phyloP scores from a whole-genome alignment of 2,113 vertebrate species.

The Donacobius atricapilla region DNA sequence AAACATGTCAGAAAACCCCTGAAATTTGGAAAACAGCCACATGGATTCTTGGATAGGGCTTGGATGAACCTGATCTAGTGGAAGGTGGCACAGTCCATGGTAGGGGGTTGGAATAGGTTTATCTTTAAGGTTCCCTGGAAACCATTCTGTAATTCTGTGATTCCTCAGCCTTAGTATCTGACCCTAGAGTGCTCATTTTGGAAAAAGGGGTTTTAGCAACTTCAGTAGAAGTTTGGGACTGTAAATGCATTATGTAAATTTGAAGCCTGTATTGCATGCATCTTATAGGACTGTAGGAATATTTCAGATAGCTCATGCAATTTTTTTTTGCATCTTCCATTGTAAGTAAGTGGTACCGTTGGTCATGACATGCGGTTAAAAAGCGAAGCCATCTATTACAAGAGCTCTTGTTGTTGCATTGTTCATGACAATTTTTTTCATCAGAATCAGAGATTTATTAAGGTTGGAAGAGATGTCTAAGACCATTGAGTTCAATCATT shows the following conservation, averaged over 20 bases:
- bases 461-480: neutral
- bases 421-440: accelerated
- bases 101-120: accelerated
- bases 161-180: neutral
- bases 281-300: neutral
- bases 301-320: neutral
- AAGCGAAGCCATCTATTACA: neutral
- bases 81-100: neutral
- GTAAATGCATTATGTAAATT: neutral
- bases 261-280: accelerated
- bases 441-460: neutral
- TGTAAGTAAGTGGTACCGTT: neutral
- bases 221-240: neutral
- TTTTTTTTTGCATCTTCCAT: neutral
- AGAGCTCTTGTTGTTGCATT: neutral
- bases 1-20: neutral
- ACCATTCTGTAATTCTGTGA: neutral
- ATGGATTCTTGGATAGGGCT: neutral
- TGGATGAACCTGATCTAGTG: neutral
- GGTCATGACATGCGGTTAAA: accelerated
- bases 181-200: neutral
- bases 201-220: neutral
- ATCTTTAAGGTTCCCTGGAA: neutral
- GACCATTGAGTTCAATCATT: neutral
- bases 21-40: neutral